A percentile compares a stretch with the other conserved stretches of the same genome.
Evolutionary conservation across 1,140 invertebrate genomes (phyloP).

Genomic region (Zaprionus capensis): DNA sequence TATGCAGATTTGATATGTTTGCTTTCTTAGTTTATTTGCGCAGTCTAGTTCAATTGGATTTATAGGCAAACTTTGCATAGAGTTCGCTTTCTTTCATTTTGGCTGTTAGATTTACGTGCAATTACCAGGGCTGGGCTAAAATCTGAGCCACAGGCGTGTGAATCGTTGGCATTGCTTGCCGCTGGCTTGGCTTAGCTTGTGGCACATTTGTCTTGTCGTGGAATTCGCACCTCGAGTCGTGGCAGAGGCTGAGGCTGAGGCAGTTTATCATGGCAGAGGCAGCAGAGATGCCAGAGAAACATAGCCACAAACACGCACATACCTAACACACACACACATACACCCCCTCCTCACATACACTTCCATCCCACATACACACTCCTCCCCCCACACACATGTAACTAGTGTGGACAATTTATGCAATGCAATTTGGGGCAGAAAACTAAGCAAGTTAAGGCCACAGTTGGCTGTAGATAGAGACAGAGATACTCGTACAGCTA

Average conservation of each 20-base stretch:
- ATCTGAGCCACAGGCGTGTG: constrained; percentile 27
- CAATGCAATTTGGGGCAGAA: constrained; percentile 56
- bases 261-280: constrained; percentile 57
- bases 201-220: constrained; percentile 28
- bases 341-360: background rate
- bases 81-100: background rate
- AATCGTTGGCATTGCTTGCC: constrained; percentile 60
- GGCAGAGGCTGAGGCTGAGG: constrained; percentile 18
- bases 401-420: constrained; percentile 54
- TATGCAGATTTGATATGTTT: background rate
- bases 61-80: background rate
- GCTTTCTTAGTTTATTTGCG: background rate
- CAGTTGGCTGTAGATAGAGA: constrained; percentile 21
- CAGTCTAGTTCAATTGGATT: background rate
- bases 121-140: constrained; percentile 36
- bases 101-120: constrained; percentile 35
- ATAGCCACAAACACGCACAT: constrained; percentile 15
- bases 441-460: constrained; percentile 28
- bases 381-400: background rate
- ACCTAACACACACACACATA: background rate
- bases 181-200: constrained; percentile 30
- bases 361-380: constrained; percentile 26
- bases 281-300: constrained; percentile 6
- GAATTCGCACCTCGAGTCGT: constrained; percentile 52
- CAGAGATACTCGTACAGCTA: constrained; percentile 31